phyloP scores from a whole-genome alignment of 2,797 vertebrate genomes.

The Eutrigla gurnardus region DNA sequence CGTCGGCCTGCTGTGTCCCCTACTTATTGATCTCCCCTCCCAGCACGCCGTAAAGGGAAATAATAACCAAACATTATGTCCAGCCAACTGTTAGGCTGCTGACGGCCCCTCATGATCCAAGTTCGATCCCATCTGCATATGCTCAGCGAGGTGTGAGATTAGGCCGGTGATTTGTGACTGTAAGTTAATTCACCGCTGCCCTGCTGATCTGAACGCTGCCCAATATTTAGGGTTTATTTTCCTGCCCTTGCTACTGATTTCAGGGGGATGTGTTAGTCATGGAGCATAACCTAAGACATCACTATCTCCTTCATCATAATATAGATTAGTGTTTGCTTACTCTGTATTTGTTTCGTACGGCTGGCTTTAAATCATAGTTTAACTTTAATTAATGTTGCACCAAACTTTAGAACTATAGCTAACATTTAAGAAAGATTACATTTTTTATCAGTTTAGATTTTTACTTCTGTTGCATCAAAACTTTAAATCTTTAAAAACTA shows the following conservation, averaged over 20 bases:
- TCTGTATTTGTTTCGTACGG: not conserved
- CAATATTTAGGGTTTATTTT: constrained; percentile 24
- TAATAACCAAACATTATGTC: constrained; percentile 55
- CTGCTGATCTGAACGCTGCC: constrained; percentile 10
- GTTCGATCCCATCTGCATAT: constrained; percentile 50
- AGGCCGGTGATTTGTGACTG: constrained; percentile 48
- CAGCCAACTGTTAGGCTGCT: constrained; percentile 43
- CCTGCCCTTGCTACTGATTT: constrained; percentile 3
- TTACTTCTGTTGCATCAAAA: too few relatives aligned
- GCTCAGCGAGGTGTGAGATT: constrained; percentile 63
- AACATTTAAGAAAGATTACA: too few relatives aligned
- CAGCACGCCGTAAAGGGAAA: constrained; percentile 46
- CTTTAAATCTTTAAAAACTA: too few relatives aligned
- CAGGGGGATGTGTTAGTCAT: constrained; percentile 9
- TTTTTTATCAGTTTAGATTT: too few relatives aligned
- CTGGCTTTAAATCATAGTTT: too few relatives aligned
- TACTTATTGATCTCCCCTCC: constrained; percentile 39
- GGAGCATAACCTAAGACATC: not conserved
- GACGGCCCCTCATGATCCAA: constrained; percentile 15
- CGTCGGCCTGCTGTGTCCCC: constrained; percentile 15
- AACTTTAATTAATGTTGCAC: too few relatives aligned
- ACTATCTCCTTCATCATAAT: not conserved
- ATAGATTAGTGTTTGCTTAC: not conserved
- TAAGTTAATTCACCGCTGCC: constrained; percentile 27
- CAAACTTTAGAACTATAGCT: too few relatives aligned